phyloP scores from a whole-genome alignment of 2,797 vertebrate genomes.

The Tamandua tetradactyla region DNA sequence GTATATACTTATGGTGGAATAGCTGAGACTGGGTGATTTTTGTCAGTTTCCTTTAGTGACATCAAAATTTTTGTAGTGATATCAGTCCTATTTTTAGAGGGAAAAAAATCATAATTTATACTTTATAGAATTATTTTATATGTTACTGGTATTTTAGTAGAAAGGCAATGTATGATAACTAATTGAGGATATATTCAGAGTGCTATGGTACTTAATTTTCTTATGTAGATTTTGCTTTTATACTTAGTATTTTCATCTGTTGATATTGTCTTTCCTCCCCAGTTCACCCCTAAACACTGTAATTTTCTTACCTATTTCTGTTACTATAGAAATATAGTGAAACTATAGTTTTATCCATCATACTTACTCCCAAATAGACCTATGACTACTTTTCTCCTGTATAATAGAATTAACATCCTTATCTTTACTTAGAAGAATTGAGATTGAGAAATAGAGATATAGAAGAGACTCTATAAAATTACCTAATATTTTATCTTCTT shows the following conservation, averaged over 20 bases:
- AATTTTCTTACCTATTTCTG: slow-evolving; percentile 2
- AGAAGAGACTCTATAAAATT: not conserved
- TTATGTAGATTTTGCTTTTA: slow-evolving; percentile 50
- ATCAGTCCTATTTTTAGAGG: slow-evolving; percentile 53
- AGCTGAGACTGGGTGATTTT: slow-evolving; percentile 73
- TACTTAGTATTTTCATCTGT: slow-evolving; percentile 42
- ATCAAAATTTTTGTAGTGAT: slow-evolving; percentile 75
- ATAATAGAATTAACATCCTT: slow-evolving; percentile 29
- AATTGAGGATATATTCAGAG: not conserved
- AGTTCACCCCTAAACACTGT: not conserved
- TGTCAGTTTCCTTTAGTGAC: slow-evolving; percentile 77
- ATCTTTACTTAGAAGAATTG: slow-evolving; percentile 29
- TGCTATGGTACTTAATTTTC: slow-evolving; percentile 39
- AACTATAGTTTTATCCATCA: slow-evolving; percentile 13
- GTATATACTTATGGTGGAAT: slow-evolving; percentile 19
- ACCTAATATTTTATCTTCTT: slow-evolving; percentile 2
- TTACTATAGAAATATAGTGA: slow-evolving; percentile 47
- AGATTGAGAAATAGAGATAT: slow-evolving; percentile 57
- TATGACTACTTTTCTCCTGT: not conserved
- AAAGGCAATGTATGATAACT: slow-evolving; percentile 6
- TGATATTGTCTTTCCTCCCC: slow-evolving; percentile 45
- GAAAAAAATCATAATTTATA: not conserved
- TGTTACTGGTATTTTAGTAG: slow-evolving; percentile 30
- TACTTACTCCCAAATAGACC: slow-evolving; percentile 11
- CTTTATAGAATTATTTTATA: not conserved